These are phyloP conservation scores for Eupithecia vulgata DNA, from an alignment of 2,888 invertebrate genomes.

Conservation along the genomic window DNA sequence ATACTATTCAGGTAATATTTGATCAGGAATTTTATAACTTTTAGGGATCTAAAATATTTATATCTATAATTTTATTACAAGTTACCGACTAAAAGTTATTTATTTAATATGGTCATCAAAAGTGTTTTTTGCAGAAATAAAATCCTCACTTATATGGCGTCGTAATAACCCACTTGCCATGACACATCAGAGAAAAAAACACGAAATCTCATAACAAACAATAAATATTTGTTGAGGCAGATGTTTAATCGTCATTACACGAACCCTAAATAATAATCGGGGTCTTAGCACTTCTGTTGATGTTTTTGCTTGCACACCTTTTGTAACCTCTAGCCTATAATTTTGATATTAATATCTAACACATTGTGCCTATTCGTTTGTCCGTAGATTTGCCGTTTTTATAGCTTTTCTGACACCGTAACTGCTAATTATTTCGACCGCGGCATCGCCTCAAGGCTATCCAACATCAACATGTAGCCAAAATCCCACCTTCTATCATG, in stretches of 20 bases:
- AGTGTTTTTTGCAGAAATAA: slow-evolving; percentile 29
- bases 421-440: slow-evolving; percentile 72
- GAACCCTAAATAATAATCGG: slow-evolving; percentile 78
- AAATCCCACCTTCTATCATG: slow-evolving; percentile 49
- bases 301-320: slow-evolving; percentile 78
- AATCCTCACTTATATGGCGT: slow-evolving; percentile 30
- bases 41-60: too few relatives aligned
- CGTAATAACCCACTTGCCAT: slow-evolving; percentile 39
- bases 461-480: slow-evolving; percentile 45
- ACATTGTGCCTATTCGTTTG: slow-evolving; percentile 79
- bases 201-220: slow-evolving; percentile 62
- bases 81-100: background rate
- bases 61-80: background rate
- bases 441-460: slow-evolving; percentile 65
- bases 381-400: slow-evolving; percentile 77
- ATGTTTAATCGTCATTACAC: slow-evolving; percentile 74
- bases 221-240: slow-evolving; percentile 82
- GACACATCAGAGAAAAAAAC: slow-evolving; percentile 38
- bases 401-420: slow-evolving; percentile 74
- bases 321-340: slow-evolving; percentile 73
- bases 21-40: too few relatives aligned
- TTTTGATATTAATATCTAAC: slow-evolving; percentile 83
- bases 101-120: slow-evolving; percentile 22
- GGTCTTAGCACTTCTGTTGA: slow-evolving; percentile 80
- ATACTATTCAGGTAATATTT: too few relatives aligned